Percentiles rank a stretch among this genome's conserved stretches.
These are phyloP conservation scores for Crocuta crocuta DNA, from an alignment of 2,113 vertebrate species.

Conservation along the genomic window DNA sequence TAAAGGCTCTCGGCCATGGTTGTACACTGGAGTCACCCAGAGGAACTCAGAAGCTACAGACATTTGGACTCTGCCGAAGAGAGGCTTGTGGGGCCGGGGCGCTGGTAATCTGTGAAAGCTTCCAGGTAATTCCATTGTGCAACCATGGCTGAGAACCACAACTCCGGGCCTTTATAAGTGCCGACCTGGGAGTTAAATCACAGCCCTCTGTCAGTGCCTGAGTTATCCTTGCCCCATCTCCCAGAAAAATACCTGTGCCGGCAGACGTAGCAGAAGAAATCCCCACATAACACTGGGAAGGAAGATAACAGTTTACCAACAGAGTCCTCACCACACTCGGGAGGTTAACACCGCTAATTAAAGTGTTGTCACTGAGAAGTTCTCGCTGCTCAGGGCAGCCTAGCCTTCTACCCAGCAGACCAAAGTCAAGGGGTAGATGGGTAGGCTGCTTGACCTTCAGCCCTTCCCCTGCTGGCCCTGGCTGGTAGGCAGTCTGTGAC, in stretches of 20 bases:
- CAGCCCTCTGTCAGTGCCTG: not conserved
- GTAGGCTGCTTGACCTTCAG: not conserved
- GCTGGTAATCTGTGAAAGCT: not conserved
- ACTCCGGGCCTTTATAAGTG: not conserved
- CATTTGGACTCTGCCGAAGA: not conserved
- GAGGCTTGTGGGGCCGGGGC: not conserved
- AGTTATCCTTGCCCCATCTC: not conserved
- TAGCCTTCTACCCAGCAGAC: not conserved
- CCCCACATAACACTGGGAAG: not conserved
- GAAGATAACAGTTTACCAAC: not conserved
- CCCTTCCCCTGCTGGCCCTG: not conserved
- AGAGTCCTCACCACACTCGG: not conserved
- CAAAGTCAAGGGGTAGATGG: not conserved
- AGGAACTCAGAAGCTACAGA: not conserved
- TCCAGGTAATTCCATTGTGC: not conserved
- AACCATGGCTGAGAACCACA: not conserved
- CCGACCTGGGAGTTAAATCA: not conserved
- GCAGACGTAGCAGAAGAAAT: not conserved
- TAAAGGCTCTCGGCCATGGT: not conserved
- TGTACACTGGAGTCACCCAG: not conserved
- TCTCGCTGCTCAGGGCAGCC: not conserved
- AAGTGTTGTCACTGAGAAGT: not conserved
- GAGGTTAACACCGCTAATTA: not conserved
- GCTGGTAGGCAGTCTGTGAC: not conserved
- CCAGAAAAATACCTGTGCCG: not conserved